phyloP scores from a whole-genome alignment of 53 echinoderm and acorn worm species.

The Antedon mediterranea region DNA sequence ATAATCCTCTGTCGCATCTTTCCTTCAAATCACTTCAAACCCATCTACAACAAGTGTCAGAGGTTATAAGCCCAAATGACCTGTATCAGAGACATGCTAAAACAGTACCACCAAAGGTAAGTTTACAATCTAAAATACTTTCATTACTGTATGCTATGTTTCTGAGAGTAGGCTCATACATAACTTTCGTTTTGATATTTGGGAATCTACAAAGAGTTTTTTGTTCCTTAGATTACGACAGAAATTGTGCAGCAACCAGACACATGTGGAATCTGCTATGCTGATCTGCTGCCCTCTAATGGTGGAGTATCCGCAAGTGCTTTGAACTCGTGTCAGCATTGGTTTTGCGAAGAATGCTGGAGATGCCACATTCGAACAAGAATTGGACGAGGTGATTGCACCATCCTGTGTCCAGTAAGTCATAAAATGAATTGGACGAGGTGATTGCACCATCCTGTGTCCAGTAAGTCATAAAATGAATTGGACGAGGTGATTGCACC shows the following conservation, averaged over 20 bases:
- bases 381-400: conserved; percentile 40
- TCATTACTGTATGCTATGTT: no score
- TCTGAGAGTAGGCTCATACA: no score
- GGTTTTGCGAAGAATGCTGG: conserved; percentile 93
- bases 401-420: conserved; percentile 88
- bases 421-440: conserved; percentile 20
- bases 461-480: conserved; percentile 47
- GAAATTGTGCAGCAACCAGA: neutral
- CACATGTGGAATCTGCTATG: conserved; percentile 55
- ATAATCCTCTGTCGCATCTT: neutral
- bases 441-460: conserved; percentile 48
- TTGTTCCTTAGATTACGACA: neutral
- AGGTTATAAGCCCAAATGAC: neutral
- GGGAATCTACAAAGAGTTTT: no score
- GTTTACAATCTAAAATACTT: no score
- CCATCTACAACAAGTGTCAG: neutral
- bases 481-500: conserved; percentile 40
- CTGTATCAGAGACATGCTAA: neutral
- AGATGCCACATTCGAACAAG: conserved; percentile 38
- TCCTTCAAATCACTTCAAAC: neutral
- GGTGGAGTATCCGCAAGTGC: conserved; percentile 25
- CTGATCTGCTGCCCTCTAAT: conserved; percentile 4
- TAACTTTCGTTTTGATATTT: no score
- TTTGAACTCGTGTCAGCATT: conserved; percentile 46
- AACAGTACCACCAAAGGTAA: neutral